Evolutionary conservation across 2,888 invertebrate species (phyloP).

Genomic region (Papilio protenor): DNA sequence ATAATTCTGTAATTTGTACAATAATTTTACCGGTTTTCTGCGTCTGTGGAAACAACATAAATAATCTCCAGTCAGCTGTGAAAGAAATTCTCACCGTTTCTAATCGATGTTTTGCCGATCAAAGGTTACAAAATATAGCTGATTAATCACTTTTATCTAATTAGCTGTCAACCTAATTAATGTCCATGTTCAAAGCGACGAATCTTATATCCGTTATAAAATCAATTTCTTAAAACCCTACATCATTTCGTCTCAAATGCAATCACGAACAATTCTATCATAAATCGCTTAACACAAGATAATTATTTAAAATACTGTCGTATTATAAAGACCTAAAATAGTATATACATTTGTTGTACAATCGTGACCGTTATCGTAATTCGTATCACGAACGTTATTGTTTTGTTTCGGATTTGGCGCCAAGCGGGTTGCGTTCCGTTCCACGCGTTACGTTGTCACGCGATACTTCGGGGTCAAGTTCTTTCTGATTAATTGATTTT

Average conservation of each 20-base stretch:
- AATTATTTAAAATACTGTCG: no score
- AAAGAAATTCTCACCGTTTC: slow-evolving; percentile 27
- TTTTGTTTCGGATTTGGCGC: slow-evolving; percentile 16
- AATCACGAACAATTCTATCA: no score
- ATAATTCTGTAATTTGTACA: slow-evolving; percentile 24
- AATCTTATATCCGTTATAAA: background rate
- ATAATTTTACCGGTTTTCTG: slow-evolving; percentile 35
- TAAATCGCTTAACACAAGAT: no score
- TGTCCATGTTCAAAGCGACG: background rate
- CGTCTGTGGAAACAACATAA: slow-evolving; percentile 33
- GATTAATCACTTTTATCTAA: background rate
- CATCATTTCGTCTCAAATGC: no score
- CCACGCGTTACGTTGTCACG: slow-evolving; percentile 39
- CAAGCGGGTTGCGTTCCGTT: slow-evolving; percentile 32
- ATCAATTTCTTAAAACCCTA: background rate
- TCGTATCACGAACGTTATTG: slow-evolving; percentile 29
- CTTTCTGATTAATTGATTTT: slow-evolving; percentile 41
- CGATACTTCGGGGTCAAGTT: slow-evolving; percentile 43
- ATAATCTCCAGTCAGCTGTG: slow-evolving; percentile 32
- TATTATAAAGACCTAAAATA: background rate
- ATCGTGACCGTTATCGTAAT: slow-evolving; percentile 27
- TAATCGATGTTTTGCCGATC: slow-evolving; percentile 7
- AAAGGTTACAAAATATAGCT: background rate
- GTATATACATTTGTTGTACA: background rate
- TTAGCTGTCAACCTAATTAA: background rate